Conservation (phyloP, 2,113 vertebrate species). For the Gorilla gorilla region DNA sequence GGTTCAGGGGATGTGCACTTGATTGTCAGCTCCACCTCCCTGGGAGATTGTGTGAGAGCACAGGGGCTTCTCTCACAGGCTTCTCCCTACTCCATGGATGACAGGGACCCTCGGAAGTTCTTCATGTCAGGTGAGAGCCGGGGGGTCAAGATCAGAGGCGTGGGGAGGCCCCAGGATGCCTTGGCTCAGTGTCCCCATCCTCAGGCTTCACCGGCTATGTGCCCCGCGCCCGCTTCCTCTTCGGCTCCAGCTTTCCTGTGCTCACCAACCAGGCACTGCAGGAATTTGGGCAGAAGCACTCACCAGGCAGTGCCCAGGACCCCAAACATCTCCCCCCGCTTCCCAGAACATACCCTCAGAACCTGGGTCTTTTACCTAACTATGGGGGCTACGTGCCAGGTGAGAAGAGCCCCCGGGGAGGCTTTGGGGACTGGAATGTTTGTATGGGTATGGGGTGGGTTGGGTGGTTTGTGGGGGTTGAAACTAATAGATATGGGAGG, state of each 20-base stretch:
- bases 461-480: neutral
- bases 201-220: conserved; percentile 86
- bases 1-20: neutral
- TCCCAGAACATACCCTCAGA: conserved; percentile 72
- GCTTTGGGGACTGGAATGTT: neutral
- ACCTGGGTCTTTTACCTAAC: conserved; percentile 82
- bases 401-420: conserved; percentile 35
- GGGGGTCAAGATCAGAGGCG: neutral
- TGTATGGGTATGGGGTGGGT: neutral
- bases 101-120: conserved; percentile 84
- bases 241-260: conserved; percentile 81
- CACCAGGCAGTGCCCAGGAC: neutral
- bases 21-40: neutral
- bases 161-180: neutral
- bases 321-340: conserved; percentile 32
- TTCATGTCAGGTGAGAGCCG: conserved; percentile 87
- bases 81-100: conserved; percentile 86
- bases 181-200: neutral
- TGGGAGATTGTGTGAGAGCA: neutral
- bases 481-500: neutral
- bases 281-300: conserved; percentile 81
- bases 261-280: conserved; percentile 82
- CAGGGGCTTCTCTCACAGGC: conserved; percentile 30
- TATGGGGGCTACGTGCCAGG: conserved; percentile 90
- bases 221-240: conserved; percentile 81